Conservation (phyloP, 2,113 vertebrate species). For the Corythornis vintsioides region DNA sequence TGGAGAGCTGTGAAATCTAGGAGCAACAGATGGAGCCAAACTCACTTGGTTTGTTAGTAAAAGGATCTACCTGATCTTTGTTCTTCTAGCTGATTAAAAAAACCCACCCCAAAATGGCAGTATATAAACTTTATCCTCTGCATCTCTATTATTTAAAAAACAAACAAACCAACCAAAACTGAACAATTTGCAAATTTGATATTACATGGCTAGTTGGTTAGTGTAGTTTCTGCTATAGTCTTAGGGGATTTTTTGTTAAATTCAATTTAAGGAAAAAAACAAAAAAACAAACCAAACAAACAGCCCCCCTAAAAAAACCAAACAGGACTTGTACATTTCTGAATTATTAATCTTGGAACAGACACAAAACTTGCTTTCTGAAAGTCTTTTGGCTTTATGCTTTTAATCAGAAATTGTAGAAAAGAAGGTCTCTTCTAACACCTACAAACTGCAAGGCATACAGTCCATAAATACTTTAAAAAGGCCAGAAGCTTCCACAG, state of each 20-base stretch:
- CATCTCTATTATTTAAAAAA: neutral
- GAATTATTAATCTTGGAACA: neutral
- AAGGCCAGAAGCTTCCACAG: neutral
- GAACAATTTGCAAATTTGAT: neutral
- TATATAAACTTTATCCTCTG: neutral
- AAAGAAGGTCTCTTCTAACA: neutral
- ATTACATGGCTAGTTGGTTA: neutral
- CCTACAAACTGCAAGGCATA: neutral
- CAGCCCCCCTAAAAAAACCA: too few species aligned
- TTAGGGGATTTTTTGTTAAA: neutral
- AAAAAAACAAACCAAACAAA: neutral
- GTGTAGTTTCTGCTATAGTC: neutral
- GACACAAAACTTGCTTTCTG: neutral
- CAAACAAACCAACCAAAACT: neutral
- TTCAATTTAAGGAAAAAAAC: neutral
- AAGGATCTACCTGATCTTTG: constrained; percentile 11
- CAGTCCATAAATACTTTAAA: neutral
- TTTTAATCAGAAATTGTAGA: neutral
- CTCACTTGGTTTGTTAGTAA: constrained; percentile 13
- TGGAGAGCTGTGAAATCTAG: constrained; percentile 55
- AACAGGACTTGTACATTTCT: neutral
- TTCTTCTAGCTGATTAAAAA: neutral
- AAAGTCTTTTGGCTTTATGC: neutral
- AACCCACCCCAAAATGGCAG: neutral
- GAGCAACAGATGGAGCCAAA: constrained; percentile 52